Percentiles rank a stretch among this genome's conserved stretches.
Evolutionary conservation across 1,140 invertebrate genomes (phyloP).

Genomic region (Mamestra configurata): DNA sequence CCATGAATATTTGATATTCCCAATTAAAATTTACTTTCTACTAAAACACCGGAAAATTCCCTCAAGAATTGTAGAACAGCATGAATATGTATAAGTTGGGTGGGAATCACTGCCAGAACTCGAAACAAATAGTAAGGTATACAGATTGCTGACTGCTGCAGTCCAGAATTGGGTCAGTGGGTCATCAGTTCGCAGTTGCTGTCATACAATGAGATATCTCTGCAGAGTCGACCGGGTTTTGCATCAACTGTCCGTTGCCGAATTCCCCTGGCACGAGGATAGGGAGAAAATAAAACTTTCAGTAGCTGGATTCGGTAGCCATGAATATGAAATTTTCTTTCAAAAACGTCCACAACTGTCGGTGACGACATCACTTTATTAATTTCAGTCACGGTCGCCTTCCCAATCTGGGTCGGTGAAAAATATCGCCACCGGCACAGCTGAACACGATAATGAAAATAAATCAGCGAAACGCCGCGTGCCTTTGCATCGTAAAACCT

Average conservation of each 20-base stretch:
- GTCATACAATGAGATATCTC: conserved; percentile 85
- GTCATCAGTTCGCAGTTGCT: conserved; percentile 79
- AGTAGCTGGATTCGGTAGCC: conserved; percentile 18
- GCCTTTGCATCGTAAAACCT: conserved; percentile 73
- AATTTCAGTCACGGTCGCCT: conserved; percentile 62
- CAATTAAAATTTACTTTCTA: conserved; percentile 27
- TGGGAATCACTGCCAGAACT: conserved; percentile 80
- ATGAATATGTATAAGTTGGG: conserved; percentile 78
- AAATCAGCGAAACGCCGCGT: conserved; percentile 67
- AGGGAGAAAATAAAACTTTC: conserved; percentile 51
- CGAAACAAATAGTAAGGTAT: conserved; percentile 81
- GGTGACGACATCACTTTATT: conserved; percentile 59
- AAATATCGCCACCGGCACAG: conserved; percentile 60
- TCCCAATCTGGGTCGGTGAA: conserved; percentile 58
- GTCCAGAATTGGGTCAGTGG: conserved; percentile 81
- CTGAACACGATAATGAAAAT: conserved; percentile 74
- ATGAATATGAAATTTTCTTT: conserved; percentile 57
- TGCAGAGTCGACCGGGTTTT: conserved; percentile 72
- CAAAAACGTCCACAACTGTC: conserved; percentile 49
- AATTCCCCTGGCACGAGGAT: conserved; percentile 60
- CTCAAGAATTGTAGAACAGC: conserved; percentile 45
- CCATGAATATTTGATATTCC: conserved; percentile 27
- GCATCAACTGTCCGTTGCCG: conserved; percentile 68
- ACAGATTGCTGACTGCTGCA: conserved; percentile 79
- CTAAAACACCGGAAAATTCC: conserved; percentile 28